These are phyloP conservation scores for Brachionus plicatilis DNA, from an alignment of 1,140 invertebrate species.

Conservation along the genomic window DNA sequence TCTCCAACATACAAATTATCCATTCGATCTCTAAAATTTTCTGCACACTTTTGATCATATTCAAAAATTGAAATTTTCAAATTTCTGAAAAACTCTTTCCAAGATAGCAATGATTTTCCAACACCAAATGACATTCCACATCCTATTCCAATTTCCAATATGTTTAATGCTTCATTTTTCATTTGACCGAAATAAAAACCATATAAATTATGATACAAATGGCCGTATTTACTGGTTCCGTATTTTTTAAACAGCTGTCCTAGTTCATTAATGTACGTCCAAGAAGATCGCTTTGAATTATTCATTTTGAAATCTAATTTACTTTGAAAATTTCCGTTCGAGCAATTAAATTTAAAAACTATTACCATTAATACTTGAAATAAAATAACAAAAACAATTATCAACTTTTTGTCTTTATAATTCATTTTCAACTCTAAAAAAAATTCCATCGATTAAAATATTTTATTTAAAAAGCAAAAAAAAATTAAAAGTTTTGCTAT, in stretches of 20 bases:
- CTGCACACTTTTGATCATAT: slow-evolving; percentile 8
- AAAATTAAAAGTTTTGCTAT: no score
- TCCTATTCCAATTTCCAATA: background rate
- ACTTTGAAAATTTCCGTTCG: background rate
- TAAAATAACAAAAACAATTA: background rate
- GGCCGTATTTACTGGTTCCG: background rate
- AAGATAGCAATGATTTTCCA: background rate
- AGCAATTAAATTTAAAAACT: background rate
- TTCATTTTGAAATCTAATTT: background rate
- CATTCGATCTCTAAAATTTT: background rate
- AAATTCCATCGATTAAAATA: no score
- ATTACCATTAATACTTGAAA: background rate
- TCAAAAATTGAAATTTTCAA: background rate
- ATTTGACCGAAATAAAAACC: background rate
- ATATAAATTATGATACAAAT: background rate
- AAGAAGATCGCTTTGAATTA: background rate
- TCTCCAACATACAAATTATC: background rate
- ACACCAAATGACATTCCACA: slow-evolving; percentile 2
- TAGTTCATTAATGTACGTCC: background rate
- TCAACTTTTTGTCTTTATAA: background rate
- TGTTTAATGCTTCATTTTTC: background rate
- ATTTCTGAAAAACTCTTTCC: background rate
- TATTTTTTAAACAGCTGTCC: background rate
- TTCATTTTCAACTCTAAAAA: background rate
- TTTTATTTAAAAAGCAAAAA: no score